Conservation (phyloP, 1,140 invertebrate genomes). For the Euschistus heros region DNA sequence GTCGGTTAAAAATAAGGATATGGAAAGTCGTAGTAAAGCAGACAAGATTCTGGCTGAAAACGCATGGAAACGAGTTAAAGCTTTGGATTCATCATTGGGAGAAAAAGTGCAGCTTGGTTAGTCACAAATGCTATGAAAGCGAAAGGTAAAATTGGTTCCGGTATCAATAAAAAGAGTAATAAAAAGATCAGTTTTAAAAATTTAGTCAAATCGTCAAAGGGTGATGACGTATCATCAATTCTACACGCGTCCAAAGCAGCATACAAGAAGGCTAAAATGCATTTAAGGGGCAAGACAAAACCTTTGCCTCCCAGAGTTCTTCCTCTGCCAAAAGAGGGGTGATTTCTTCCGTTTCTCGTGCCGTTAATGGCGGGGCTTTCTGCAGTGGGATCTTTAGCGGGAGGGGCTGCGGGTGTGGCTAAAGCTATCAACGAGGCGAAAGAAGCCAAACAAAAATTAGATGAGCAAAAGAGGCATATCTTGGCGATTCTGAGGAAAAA, state of each 20-base stretch:
- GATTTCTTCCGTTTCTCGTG: too few relatives aligned
- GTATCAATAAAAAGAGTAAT: not conserved
- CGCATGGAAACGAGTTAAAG: slow-evolving; percentile 33
- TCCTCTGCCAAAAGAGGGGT: too few relatives aligned
- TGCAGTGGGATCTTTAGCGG: too few relatives aligned
- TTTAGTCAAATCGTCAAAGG: not conserved
- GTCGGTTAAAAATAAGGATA: slow-evolving; percentile 33
- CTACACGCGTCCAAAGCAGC: not conserved
- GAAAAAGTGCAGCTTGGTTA: too few relatives aligned
- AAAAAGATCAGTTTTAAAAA: not conserved
- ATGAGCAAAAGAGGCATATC: too few relatives aligned
- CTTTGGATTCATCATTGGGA: slow-evolving; percentile 19
- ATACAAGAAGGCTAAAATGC: not conserved
- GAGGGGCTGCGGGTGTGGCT: too few relatives aligned
- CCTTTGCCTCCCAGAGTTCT: not conserved
- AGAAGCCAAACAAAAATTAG: too few relatives aligned
- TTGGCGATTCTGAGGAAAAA: too few relatives aligned
- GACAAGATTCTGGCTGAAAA: slow-evolving; percentile 33
- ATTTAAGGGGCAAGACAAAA: not conserved
- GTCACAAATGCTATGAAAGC: not conserved
- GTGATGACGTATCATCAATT: not conserved
- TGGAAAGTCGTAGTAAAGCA: slow-evolving; percentile 31
- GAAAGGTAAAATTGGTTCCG: not conserved
- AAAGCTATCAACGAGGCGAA: too few relatives aligned
- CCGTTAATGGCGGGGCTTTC: too few relatives aligned